Conservation (phyloP, 1,140 invertebrate genomes). For the Drosophila arawakana region DNA sequence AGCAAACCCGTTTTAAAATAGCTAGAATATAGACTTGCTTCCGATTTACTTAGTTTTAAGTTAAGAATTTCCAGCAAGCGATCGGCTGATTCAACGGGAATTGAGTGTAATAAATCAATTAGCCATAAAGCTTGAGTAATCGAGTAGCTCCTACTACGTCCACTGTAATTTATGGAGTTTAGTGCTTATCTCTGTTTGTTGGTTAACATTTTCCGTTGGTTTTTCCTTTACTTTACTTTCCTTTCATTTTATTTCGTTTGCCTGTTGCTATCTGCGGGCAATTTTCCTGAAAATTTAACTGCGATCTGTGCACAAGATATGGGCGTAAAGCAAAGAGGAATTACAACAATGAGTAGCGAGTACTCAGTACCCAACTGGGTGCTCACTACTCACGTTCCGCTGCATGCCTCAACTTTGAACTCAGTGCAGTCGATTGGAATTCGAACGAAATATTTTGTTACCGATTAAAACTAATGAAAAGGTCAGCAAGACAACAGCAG, state of each 20-base stretch:
- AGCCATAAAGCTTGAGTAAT: constrained; percentile 20
- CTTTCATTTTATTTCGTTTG: not conserved
- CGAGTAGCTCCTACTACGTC: not conserved
- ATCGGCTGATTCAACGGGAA: constrained; percentile 21
- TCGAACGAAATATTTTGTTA: constrained; percentile 46
- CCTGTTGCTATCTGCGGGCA: constrained; percentile 32
- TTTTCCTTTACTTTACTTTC: not conserved
- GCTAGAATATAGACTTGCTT: too few relatives aligned
- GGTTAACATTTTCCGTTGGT: constrained; percentile 1
- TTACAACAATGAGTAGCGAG: not conserved
- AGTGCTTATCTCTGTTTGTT: constrained; percentile 4
- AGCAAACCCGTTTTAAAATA: too few relatives aligned
- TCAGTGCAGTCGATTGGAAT: constrained; percentile 29
- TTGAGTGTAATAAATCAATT: constrained; percentile 61
- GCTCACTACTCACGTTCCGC: constrained; percentile 28
- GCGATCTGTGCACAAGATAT: constrained; percentile 24
- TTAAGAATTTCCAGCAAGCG: too few relatives aligned
- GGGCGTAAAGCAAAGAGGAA: not conserved
- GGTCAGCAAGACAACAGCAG: constrained; percentile 24
- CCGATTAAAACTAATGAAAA: constrained; percentile 78
- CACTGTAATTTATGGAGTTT: constrained; percentile 1
- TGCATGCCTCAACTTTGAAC: constrained; percentile 68
- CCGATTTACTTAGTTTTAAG: too few relatives aligned
- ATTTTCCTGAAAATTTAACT: constrained; percentile 24
- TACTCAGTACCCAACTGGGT: not conserved